Conservation (phyloP, 2,797 vertebrate species). For the Amblyraja radiata region DNA sequence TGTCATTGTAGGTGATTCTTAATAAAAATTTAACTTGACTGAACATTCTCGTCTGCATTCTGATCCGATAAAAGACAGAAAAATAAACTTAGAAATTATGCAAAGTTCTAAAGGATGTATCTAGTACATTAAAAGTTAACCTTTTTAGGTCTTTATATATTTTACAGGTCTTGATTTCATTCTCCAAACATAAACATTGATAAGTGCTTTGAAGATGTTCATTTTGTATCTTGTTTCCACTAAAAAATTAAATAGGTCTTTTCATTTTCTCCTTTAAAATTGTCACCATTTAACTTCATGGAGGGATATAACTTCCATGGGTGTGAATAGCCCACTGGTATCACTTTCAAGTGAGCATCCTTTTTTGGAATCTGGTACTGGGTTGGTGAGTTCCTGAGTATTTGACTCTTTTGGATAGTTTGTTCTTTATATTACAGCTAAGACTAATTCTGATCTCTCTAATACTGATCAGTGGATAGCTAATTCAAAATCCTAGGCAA, state of each 20-base stretch:
- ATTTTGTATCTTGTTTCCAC: background rate
- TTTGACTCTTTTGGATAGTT: background rate
- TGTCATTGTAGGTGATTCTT: slow-evolving; percentile 96
- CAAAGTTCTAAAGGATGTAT: background rate
- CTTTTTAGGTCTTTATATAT: background rate
- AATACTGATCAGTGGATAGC: background rate
- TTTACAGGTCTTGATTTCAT: background rate
- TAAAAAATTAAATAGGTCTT: background rate
- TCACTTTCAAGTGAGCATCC: background rate
- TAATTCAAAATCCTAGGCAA: background rate
- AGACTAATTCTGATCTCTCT: background rate
- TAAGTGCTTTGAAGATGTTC: background rate
- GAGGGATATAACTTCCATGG: background rate
- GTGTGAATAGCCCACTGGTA: background rate
- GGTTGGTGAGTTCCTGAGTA: background rate
- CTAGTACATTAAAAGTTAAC: too few relatives aligned
- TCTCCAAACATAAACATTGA: background rate
- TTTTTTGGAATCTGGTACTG: background rate
- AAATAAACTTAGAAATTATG: background rate
- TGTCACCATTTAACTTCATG: background rate
- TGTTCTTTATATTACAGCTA: background rate
- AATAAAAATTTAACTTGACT: slow-evolving; percentile 95
- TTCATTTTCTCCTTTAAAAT: background rate
- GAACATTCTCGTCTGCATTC: slow-evolving; percentile 70
- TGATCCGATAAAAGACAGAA: background rate